Percentiles rank a stretch among this genome's conserved stretches.
Evolutionary conservation across 1,140 invertebrate species (phyloP).

Genomic region (Ceratoteleas bidentatus): DNA sequence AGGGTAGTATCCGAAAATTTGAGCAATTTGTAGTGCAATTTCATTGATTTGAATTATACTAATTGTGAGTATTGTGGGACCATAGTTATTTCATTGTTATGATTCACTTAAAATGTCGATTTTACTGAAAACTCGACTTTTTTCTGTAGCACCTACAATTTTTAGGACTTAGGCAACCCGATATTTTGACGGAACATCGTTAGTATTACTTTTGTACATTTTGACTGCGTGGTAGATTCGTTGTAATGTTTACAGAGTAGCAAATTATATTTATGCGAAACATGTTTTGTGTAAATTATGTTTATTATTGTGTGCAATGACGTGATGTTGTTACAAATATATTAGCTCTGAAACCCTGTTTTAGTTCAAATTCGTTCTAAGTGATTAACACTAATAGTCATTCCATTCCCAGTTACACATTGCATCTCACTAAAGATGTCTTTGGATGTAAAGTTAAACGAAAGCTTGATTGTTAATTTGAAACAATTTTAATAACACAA

Average conservation of each 20-base stretch:
- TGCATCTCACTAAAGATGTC: too few relatives aligned
- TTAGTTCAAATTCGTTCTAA: too few relatives aligned
- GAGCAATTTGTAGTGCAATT: too few relatives aligned
- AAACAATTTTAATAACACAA: too few relatives aligned
- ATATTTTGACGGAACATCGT: constrained; percentile 6
- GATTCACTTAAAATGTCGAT: not conserved
- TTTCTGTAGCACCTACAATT: not conserved
- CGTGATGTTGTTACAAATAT: constrained; percentile 6
- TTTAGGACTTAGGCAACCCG: not conserved
- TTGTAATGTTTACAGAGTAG: constrained; percentile 25
- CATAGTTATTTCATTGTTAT: not conserved
- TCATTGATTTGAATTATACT: too few relatives aligned
- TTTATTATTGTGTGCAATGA: constrained; percentile 17
- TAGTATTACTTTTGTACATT: constrained; percentile 45
- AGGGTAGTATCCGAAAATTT: too few relatives aligned
- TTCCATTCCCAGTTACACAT: too few relatives aligned
- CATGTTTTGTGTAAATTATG: constrained; percentile 16
- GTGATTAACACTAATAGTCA: too few relatives aligned
- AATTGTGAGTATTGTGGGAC: too few relatives aligned
- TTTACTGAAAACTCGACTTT: too few relatives aligned
- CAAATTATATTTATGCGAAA: constrained; percentile 21
- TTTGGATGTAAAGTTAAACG: too few relatives aligned
- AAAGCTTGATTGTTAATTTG: too few relatives aligned
- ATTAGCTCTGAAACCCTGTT: not conserved
- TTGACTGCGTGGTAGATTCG: constrained; percentile 23